Evolutionary conservation across 1,140 invertebrate species (phyloP), one percentile per base, ranked within the genome.

Genomic region (Drosophila sucinea): DNA sequence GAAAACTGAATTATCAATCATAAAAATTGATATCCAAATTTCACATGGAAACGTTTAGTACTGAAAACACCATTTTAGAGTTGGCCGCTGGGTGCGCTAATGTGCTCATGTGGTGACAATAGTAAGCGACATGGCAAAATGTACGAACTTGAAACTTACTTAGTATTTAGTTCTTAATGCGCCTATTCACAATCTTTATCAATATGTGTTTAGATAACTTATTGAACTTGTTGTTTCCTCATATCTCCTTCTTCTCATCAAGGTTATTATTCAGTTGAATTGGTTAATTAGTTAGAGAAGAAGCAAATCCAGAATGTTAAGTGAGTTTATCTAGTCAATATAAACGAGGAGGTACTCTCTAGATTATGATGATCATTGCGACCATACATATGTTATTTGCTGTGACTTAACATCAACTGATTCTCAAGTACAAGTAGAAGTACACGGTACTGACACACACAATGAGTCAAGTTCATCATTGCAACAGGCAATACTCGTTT

Each of bases 291-390:
- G 23, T 27, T 51, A 51, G 3, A 27, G 7, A 51, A 51, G 44
- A 51, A 51, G 44, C 25, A 27, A 51, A 27, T 51, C n/a, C 25
- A 51, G 44, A 51, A 51, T 51, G 44, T 51, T 51, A 51, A 51
- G 44, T 51, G 3, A 51, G 25, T 25, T 51, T 25, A 27, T 10
- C 23, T 23, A 27, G 44, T 51, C n/a, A 51, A 51, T 51, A 51
- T 51, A 10, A 51, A 2, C 44, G 10, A 25, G 27, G 8, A 10
- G 3, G 1, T 6, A 51, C 6, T 47, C 25, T 7, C 8, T 47
- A 2, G 4, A 25, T 47, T 17, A 47, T 51, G 7, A 47, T 44
- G 17, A 44, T 51, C 6, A 27, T 51, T 6, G 27, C 25, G 17
- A 47, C 8, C 44, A 51, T 27, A 27, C 44, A 51, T 27, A 27